Conservation (phyloP, 2,888 invertebrate genomes). For the Cremastinae sp. region DNA sequence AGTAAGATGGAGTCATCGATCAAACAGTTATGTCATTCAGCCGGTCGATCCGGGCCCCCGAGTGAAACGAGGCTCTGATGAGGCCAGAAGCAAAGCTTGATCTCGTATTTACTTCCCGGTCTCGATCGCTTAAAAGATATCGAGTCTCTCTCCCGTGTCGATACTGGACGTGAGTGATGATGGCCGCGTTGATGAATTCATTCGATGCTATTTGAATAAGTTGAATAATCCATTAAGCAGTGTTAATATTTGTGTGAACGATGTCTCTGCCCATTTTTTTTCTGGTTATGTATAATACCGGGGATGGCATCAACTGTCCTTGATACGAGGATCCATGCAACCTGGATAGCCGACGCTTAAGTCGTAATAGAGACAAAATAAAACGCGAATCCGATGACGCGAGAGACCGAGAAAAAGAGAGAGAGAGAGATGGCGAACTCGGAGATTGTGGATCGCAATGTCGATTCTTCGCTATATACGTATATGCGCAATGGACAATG, state of each 20-base stretch:
- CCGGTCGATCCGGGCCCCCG: not conserved
- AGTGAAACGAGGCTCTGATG: slow-evolving; percentile 6
- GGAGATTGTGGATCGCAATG: not conserved
- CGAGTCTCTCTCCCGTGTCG: not conserved
- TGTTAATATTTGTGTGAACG: slow-evolving; percentile 15
- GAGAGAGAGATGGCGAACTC: not conserved
- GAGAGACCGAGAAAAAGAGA: not conserved
- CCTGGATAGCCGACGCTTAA: not conserved
- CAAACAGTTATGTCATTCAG: not conserved
- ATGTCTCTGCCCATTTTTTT: slow-evolving; percentile 5
- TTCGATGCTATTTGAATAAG: slow-evolving; percentile 38
- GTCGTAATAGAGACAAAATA: not conserved
- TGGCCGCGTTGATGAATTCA: slow-evolving; percentile 46
- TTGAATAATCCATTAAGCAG: slow-evolving; percentile 37
- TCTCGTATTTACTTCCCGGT: slow-evolving; percentile 31
- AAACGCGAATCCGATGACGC: not conserved
- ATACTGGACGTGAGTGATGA: slow-evolving; percentile 42
- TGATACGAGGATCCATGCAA: not conserved
- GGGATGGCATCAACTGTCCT: slow-evolving; percentile 1
- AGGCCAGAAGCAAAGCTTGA: not conserved
- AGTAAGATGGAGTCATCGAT: not conserved
- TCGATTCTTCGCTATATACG: slow-evolving; percentile 5
- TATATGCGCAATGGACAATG: slow-evolving; percentile 73
- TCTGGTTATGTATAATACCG: not conserved
- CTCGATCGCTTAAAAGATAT: slow-evolving; percentile 9